Conservation (phyloP, 2,888 invertebrate species). For the Craniophora ligustri region DNA sequence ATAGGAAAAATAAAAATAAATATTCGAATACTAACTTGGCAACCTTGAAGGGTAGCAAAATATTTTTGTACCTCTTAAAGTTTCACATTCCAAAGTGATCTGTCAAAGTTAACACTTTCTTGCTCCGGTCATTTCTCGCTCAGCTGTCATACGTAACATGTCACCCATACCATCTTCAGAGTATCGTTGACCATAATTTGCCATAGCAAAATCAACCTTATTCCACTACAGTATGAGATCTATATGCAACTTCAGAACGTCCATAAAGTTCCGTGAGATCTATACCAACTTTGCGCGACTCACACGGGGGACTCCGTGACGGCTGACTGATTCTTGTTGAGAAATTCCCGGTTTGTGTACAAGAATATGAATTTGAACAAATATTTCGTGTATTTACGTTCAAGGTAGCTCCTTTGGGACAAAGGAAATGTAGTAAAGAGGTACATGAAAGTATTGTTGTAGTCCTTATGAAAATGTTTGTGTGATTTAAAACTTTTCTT, state of each 20-base stretch:
- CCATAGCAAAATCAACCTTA: neutral
- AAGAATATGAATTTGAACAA: conserved; percentile 50
- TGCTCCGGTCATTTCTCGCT: conserved; percentile 11
- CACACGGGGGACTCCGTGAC: conserved; percentile 46
- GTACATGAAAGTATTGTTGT: conserved; percentile 38
- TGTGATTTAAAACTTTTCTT: conserved; percentile 30
- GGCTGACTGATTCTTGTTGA: conserved; percentile 62
- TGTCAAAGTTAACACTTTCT: conserved; percentile 11
- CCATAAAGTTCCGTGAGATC: conserved; percentile 7
- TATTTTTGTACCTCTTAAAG: neutral
- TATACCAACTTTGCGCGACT: conserved; percentile 35
- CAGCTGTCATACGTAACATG: conserved; percentile 20
- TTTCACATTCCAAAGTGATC: conserved; percentile 2
- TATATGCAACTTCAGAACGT: neutral
- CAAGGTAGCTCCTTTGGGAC: conserved; percentile 35
- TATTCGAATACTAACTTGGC: neutral
- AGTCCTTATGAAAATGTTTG: conserved; percentile 41
- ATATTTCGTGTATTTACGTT: conserved; percentile 51
- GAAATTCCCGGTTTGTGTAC: conserved; percentile 38
- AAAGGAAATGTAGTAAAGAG: conserved; percentile 38
- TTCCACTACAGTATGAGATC: neutral
- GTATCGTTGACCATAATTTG: neutral
- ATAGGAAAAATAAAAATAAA: no score
- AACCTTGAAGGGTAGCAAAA: neutral
- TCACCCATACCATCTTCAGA: neutral